Evolutionary conservation across 2,888 invertebrate species (phyloP).

Genomic region (Macaria liturata): DNA sequence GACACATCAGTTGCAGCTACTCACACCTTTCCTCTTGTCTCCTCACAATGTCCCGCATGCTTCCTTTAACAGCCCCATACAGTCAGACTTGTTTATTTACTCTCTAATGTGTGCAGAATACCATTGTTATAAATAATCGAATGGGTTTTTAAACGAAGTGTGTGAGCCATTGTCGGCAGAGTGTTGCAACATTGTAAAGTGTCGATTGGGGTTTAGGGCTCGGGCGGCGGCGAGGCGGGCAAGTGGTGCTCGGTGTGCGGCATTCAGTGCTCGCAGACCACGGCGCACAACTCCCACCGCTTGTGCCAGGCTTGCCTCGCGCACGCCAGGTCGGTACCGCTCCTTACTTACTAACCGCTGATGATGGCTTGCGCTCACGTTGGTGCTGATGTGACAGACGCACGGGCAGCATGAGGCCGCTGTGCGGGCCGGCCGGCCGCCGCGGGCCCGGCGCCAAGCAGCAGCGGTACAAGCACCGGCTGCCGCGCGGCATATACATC

Average conservation of each 20-base stretch:
- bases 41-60: slow-evolving; percentile 68
- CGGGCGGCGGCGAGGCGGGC: slow-evolving; percentile 72
- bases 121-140: slow-evolving; percentile 60
- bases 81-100: slow-evolving; percentile 52
- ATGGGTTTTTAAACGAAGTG: slow-evolving; percentile 81
- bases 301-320: slow-evolving; percentile 83
- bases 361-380: slow-evolving; percentile 34
- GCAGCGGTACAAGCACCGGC: slow-evolving; percentile 89
- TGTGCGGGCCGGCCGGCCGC: slow-evolving; percentile 87
- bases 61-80: slow-evolving; percentile 80
- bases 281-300: slow-evolving; percentile 79
- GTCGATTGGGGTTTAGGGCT: slow-evolving; percentile 79
- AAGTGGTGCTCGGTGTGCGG: slow-evolving; percentile 80
- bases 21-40: slow-evolving; percentile 28
- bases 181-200: slow-evolving; percentile 60
- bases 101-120: slow-evolving; percentile 81
- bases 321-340: slow-evolving; percentile 82
- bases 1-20: neutral
- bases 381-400: slow-evolving; percentile 85
- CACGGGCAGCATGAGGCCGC: slow-evolving; percentile 91
- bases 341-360: no score
- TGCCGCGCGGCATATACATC: slow-evolving; percentile 98
- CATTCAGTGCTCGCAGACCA: slow-evolving; percentile 79
- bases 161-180: slow-evolving; percentile 63
- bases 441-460: slow-evolving; percentile 80